Percentiles rank a stretch among this genome's conserved stretches.
Evolutionary conservation across 2,113 vertebrate genomes (phyloP).

Genomic region (Neodontobutis hainanensis): DNA sequence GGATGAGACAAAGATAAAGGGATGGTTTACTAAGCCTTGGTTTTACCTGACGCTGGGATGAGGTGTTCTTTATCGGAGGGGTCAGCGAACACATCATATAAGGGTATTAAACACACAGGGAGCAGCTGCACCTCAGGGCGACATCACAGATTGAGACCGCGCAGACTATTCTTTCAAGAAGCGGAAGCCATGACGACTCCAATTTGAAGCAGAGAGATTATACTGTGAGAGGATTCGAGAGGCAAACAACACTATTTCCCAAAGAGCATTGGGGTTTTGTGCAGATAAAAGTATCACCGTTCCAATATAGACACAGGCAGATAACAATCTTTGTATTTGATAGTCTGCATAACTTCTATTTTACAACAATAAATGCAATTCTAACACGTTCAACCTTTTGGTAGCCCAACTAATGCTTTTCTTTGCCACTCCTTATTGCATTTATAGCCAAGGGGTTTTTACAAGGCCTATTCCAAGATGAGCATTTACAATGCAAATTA

Average conservation of each 20-base stretch:
- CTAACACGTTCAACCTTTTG: background rate
- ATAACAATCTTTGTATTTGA: background rate
- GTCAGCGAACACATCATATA: conserved; percentile 33
- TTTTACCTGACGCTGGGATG: background rate
- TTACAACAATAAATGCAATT: background rate
- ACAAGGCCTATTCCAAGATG: too few relatives aligned
- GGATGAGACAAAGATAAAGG: background rate
- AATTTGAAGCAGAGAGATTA: conserved; percentile 43
- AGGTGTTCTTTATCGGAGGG: conserved; percentile 21
- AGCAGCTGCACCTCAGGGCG: conserved; percentile 14
- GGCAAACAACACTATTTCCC: conserved; percentile 1
- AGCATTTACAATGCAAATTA: too few relatives aligned
- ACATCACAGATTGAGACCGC: conserved; percentile 20
- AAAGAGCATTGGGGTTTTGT: background rate
- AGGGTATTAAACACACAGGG: background rate
- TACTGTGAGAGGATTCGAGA: background rate
- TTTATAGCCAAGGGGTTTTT: too few relatives aligned
- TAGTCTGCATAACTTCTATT: background rate
- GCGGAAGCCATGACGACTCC: conserved; percentile 18
- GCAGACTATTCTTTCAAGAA: conserved; percentile 24
- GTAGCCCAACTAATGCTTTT: too few relatives aligned
- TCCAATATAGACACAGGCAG: background rate
- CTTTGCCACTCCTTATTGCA: too few relatives aligned
- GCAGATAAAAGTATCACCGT: background rate
- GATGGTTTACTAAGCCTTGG: background rate